A percentile compares a stretch with the other conserved stretches of the same genome.
Conservation (phyloP, 2,113 vertebrate genomes). For the Sinocyclocheilus anshuiensis region DNA sequence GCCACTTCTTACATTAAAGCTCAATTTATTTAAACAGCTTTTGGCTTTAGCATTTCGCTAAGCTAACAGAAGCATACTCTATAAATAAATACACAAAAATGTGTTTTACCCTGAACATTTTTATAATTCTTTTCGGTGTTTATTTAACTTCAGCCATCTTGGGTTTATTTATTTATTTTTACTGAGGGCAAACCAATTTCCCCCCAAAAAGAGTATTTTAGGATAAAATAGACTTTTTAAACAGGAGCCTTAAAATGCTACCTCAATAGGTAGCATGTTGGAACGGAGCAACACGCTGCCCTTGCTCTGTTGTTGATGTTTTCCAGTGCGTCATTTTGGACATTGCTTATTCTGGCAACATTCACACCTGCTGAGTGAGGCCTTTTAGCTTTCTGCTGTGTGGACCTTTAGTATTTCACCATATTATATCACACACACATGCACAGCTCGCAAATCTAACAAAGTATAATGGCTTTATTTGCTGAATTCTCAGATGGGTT, state of each 20-base stretch:
- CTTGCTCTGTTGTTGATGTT: constrained; percentile 54
- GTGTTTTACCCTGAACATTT: neutral
- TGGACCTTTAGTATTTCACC: constrained; percentile 63
- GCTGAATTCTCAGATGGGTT: constrained; percentile 14
- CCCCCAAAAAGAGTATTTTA: neutral
- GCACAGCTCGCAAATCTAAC: constrained; percentile 25
- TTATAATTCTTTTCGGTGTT: neutral
- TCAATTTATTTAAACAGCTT: neutral
- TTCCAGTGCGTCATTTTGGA: constrained; percentile 69
- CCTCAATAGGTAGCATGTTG: constrained; percentile 5
- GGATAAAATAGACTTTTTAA: neutral
- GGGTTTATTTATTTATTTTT: neutral
- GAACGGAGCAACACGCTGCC: constrained; percentile 11
- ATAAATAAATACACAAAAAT: neutral
- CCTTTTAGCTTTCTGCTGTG: constrained; percentile 57
- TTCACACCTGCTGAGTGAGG: constrained; percentile 67
- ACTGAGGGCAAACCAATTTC: neutral
- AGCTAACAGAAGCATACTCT: neutral
- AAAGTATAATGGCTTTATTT: constrained; percentile 21
- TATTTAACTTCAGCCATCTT: neutral
- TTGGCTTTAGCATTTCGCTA: neutral
- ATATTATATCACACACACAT: constrained; percentile 51
- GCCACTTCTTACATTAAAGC: neutral
- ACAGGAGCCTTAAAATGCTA: neutral
- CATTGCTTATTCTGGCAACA: constrained; percentile 68